phyloP scores from a whole-genome alignment of 2,113 vertebrate genomes.

The Nansenia antarctica region DNA sequence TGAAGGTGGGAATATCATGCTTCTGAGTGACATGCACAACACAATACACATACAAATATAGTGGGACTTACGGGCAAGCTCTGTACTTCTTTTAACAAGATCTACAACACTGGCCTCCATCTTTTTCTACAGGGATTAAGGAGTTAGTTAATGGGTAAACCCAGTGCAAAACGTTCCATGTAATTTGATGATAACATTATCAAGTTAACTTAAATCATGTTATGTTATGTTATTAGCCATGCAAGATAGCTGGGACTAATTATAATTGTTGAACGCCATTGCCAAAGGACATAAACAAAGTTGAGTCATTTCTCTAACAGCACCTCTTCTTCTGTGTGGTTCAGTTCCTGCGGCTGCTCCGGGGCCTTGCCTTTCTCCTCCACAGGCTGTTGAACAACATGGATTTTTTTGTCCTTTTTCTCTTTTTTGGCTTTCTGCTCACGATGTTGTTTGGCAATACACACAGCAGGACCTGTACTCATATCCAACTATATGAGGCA shows the following conservation, averaged over 20 bases:
- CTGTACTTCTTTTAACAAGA: conserved; percentile 56
- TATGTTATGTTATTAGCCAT: neutral
- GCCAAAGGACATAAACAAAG: no score
- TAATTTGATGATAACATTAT: neutral
- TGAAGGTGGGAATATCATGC: neutral
- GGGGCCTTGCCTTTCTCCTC: conserved; percentile 14
- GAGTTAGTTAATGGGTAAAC: neutral
- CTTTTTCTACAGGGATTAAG: conserved; percentile 33
- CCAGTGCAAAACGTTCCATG: neutral
- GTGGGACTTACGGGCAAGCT: conserved; percentile 64
- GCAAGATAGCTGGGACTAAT: no score
- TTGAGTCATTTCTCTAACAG: no score
- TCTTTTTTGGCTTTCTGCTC: conserved; percentile 40
- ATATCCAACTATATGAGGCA: conserved; percentile 51
- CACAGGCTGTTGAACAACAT: neutral
- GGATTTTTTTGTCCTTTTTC: conserved; percentile 38
- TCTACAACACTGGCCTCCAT: conserved; percentile 31
- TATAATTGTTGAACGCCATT: no score
- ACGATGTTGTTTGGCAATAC: conserved; percentile 35
- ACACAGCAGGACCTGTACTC: conserved; percentile 53
- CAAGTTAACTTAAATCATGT: neutral
- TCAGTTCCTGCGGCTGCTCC: conserved; percentile 34
- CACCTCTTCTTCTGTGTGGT: no score
- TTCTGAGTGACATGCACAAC: neutral
- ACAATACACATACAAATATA: neutral